These are phyloP conservation scores for Hirudinaria manillensis DNA, from an alignment of 2,888 invertebrate species.

Conservation along the genomic window DNA sequence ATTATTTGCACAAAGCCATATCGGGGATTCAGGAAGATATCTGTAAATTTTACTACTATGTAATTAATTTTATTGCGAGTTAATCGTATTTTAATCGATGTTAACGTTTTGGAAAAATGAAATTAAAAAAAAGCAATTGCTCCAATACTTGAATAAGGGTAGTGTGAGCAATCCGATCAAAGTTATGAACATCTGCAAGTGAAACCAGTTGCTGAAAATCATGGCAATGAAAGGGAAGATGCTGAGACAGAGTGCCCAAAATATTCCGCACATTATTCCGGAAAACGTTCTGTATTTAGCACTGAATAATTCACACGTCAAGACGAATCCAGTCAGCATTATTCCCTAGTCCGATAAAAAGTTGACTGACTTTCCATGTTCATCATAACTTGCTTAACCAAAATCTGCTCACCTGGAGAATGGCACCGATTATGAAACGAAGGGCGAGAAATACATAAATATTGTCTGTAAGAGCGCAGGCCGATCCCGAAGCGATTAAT, in stretches of 20 bases:
- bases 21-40: slow-evolving; percentile 41
- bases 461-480: slow-evolving; percentile 38
- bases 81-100: background rate
- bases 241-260: slow-evolving; percentile 41
- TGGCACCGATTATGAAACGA: slow-evolving; percentile 39
- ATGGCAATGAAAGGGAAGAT: slow-evolving; percentile 41
- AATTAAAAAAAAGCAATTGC: background rate
- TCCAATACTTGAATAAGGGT: slow-evolving; percentile 38
- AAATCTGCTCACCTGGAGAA: slow-evolving; percentile 40
- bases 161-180: slow-evolving; percentile 37
- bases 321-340: slow-evolving; percentile 40
- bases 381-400: background rate
- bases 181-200: slow-evolving; percentile 40
- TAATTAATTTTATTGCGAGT: background rate
- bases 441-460: slow-evolving; percentile 40
- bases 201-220: slow-evolving; percentile 42
- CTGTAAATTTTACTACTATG: slow-evolving; percentile 30
- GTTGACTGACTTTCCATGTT: too few species aligned
- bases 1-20: slow-evolving; percentile 41
- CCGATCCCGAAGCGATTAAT: slow-evolving; percentile 38
- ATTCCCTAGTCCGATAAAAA: background rate
- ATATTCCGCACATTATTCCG: slow-evolving; percentile 37
- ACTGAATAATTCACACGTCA: slow-evolving; percentile 42
- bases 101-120: background rate
- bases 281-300: slow-evolving; percentile 40